Base-by-base conservation (phyloP, 2,888 invertebrate species). In the Eupithecia exiguata region DNA sequence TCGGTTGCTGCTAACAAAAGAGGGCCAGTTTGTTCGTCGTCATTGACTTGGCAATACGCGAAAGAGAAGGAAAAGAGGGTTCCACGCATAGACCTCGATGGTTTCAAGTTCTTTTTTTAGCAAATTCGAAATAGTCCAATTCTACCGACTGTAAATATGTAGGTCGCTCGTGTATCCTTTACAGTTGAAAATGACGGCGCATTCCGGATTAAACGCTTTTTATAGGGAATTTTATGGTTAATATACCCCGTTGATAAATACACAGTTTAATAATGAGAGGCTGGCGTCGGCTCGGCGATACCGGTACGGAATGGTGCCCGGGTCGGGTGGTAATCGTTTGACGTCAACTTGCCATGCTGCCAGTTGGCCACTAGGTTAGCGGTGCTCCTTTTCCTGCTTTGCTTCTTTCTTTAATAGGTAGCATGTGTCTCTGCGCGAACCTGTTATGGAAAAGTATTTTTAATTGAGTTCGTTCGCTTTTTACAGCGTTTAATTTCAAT, bases 281-380 rank as follows among this genome's bases (percentile, higher is more conserved):
- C 84, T 84, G 85, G 83, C 89, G 91, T 63, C 85, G 86, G 86
- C 89, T 85, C 87, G 81, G 89, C 89, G 85, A 83, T 89, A 88
- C 92, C 88, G 91, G 91, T 90, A 87, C 87, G 86, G 92, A 93
- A 92, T 93, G 94, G 88, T 87, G 91, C 85, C 90, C 85, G 84
- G 88, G 80, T 80, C 84, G 88, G 86, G 35, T 84, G 86, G 88
- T 91, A 90, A 88, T 89, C 90, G 89, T 82, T 86, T 88, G 91
- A 88, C 87, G 90, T 87, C 86, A 90, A 83, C 86, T 89, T 88
- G 92, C 87, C 89, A 93, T 82, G 86, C 89, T 88, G 92, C 87
- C 89, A 94, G 92, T 94, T 93, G 94, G 93, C 93, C 93, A 94
- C 92, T 94, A 90, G 94, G 94, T 94, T 93, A 94, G 89, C 92